Conservation (phyloP, 2,113 vertebrate species). For the Aplodontia rufa region DNA sequence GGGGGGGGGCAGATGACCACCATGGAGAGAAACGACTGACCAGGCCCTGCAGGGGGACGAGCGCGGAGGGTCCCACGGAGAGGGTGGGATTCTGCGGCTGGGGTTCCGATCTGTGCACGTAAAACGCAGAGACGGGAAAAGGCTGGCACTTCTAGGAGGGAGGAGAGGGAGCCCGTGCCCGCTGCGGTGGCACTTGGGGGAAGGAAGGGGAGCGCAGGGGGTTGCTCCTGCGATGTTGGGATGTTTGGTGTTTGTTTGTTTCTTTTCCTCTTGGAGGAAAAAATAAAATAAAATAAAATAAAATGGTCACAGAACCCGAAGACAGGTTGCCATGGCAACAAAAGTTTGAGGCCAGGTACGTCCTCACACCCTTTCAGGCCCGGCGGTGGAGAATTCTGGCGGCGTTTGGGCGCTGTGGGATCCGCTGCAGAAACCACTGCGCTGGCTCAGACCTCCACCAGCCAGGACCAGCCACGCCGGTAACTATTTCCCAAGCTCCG, state of each 20-base stretch:
- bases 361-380: slow-evolving; percentile 19
- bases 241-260: background rate
- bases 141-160: background rate
- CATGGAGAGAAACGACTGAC: no score
- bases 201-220: background rate
- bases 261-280: slow-evolving; percentile 8
- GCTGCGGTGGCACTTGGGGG: background rate
- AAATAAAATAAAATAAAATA: slow-evolving; percentile 36
- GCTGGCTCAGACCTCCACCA: background rate
- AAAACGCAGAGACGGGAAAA: background rate
- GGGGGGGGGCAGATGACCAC: background rate
- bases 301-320: slow-evolving; percentile 55
- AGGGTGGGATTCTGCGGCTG: background rate
- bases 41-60: no score
- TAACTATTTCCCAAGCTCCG: slow-evolving; percentile 39
- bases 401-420: background rate
- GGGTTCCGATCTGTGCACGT: background rate
- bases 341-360: slow-evolving; percentile 73
- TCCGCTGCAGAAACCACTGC: no score
- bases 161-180: background rate
- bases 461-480: slow-evolving; percentile 43
- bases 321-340: slow-evolving; percentile 73
- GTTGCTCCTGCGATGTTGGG: background rate
- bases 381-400: background rate
- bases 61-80: background rate